Evolutionary conservation across 2,888 invertebrate genomes (phyloP).

Genomic region (Chloroclysta siterata): DNA sequence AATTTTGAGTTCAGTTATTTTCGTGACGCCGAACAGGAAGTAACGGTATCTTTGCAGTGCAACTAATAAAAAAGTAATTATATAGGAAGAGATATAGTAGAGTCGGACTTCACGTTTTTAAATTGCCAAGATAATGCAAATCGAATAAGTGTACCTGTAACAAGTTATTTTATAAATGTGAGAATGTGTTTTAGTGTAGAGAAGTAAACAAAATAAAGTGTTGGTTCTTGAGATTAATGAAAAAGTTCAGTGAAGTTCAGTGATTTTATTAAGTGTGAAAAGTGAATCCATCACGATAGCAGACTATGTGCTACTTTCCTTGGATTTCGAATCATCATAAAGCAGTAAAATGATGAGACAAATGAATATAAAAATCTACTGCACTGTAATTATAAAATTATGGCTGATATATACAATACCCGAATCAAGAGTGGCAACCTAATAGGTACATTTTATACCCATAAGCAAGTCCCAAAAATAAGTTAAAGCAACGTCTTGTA

Average conservation of each 20-base stretch:
- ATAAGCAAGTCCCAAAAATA: conserved; percentile 7
- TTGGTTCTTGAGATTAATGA: neutral
- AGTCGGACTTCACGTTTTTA: neutral
- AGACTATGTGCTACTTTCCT: no score
- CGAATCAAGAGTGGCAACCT: no score
- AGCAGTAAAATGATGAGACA: no score
- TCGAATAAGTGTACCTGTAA: no score
- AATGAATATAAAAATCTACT: no score
- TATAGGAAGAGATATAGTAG: neutral
- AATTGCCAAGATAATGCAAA: neutral
- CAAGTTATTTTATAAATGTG: no score
- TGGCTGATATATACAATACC: no score
- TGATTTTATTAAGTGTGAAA: neutral
- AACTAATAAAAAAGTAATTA: neutral
- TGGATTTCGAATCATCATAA: no score
- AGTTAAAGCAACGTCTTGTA: conserved; percentile 5
- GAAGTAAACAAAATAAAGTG: neutral
- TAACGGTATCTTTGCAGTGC: conserved; percentile 50
- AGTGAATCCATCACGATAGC: no score
- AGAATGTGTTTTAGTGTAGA: neutral
- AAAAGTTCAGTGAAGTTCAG: neutral
- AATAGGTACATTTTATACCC: neutral
- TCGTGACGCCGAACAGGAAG: conserved; percentile 70
- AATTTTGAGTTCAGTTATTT: conserved; percentile 70
- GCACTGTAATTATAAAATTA: no score